Conservation (phyloP, 2,797 vertebrate genomes). For the Diceros bicornis region DNA sequence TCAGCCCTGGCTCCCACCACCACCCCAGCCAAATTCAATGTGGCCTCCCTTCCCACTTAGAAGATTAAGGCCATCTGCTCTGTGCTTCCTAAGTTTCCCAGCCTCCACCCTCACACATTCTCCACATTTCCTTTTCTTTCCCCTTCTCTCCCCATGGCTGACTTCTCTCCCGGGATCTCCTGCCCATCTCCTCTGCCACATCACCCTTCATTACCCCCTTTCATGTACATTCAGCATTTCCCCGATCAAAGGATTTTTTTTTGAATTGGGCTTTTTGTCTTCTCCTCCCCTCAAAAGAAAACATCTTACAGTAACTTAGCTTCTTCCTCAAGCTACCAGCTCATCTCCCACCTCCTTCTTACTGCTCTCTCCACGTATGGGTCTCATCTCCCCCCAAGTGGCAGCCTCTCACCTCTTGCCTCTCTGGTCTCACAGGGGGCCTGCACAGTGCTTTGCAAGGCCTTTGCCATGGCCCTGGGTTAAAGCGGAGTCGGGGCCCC, state of each 20-base stretch:
- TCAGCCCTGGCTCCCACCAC: neutral
- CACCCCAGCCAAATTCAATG: neutral
- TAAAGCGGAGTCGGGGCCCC: neutral
- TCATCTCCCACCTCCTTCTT: neutral
- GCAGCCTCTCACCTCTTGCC: neutral
- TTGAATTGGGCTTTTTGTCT: neutral
- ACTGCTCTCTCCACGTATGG: too few relatives aligned
- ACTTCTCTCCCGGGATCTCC: neutral
- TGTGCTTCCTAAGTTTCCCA: neutral
- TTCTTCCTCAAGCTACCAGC: neutral
- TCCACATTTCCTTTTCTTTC: neutral
- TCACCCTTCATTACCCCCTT: neutral
- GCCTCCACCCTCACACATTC: neutral
- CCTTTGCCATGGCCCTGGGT: neutral
- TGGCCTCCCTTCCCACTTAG: slow-evolving; percentile 42
- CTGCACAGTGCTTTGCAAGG: neutral
- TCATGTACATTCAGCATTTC: neutral
- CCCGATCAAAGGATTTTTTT: neutral
- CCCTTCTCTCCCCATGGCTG: neutral
- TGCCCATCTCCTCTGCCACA: neutral
- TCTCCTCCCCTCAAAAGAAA: neutral
- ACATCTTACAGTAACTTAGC: neutral
- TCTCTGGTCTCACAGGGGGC: neutral
- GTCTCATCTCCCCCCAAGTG: fast-evolving
- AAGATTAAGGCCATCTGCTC: slow-evolving; percentile 72